Evolutionary conservation across 1,140 invertebrate genomes (phyloP).

Genomic region (Bombus impatiens): DNA sequence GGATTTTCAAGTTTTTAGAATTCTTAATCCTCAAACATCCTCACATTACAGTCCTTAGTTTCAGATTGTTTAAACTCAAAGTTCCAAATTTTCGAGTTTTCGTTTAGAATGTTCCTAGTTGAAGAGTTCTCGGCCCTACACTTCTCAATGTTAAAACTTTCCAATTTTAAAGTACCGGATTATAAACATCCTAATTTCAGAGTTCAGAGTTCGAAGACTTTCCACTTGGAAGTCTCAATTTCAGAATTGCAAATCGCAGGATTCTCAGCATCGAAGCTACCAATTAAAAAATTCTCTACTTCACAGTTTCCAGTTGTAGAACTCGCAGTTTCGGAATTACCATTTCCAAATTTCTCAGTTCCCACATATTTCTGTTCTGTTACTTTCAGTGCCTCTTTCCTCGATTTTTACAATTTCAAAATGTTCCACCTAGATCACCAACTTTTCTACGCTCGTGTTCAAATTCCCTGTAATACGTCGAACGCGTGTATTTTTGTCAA

Average conservation of each 20-base stretch:
- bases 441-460: neutral
- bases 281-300: no score
- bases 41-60: no score
- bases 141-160: no score
- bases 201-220: neutral
- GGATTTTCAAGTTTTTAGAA: neutral
- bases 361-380: neutral
- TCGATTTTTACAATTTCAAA: neutral
- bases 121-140: no score
- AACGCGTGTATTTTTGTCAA: no score
- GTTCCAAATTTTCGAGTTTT: no score
- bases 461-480: neutral
- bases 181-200: neutral
- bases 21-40: no score
- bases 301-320: neutral
- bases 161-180: neutral
- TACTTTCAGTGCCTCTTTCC: neutral
- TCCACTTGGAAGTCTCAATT: no score
- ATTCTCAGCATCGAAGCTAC: no score
- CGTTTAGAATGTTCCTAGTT: no score
- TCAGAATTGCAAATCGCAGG: no score
- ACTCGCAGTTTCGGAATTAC: neutral
- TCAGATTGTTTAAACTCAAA: no score
- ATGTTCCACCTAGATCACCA: neutral
- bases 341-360: neutral